phyloP scores from a whole-genome alignment of 1,140 invertebrate genomes.

The Danaus plexippus region DNA sequence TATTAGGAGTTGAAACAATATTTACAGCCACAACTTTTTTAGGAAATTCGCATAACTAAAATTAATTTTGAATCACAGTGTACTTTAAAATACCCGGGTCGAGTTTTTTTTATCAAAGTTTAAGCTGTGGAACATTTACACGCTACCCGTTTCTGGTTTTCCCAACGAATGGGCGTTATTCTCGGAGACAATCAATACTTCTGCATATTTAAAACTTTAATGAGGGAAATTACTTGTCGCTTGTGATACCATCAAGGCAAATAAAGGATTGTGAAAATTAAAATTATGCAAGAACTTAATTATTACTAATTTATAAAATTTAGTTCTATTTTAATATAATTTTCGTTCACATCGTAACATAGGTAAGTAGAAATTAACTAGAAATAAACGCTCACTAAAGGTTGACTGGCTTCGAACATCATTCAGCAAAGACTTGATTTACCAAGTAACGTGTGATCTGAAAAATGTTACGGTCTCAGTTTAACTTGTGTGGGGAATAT shows the following conservation, averaged over 20 bases:
- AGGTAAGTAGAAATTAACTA: neutral
- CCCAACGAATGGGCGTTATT: slow-evolving; percentile 49
- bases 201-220: slow-evolving; percentile 63
- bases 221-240: slow-evolving; percentile 40
- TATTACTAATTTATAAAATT: slow-evolving; percentile 9
- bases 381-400: slow-evolving; percentile 11
- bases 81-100: no score
- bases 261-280: neutral
- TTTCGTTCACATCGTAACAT: no score
- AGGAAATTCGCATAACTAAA: no score
- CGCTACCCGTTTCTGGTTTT: slow-evolving; percentile 30
- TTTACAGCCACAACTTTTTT: no score
- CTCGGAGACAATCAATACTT: slow-evolving; percentile 68
- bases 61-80: no score
- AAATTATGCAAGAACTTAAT: slow-evolving; percentile 2
- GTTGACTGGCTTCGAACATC: slow-evolving; percentile 22
- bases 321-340: no score
- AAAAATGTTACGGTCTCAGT: slow-evolving; percentile 42
- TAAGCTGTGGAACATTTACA: slow-evolving; percentile 1
- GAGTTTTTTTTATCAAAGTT: neutral
- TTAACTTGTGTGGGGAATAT: slow-evolving; percentile 38
- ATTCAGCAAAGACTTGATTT: slow-evolving; percentile 26
- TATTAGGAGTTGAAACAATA: no score
- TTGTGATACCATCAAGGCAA: neutral
- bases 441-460: slow-evolving; percentile 40